These are phyloP conservation scores for Ameiurus melas DNA, from an alignment of 2,113 vertebrate genomes.

Conservation along the genomic window DNA sequence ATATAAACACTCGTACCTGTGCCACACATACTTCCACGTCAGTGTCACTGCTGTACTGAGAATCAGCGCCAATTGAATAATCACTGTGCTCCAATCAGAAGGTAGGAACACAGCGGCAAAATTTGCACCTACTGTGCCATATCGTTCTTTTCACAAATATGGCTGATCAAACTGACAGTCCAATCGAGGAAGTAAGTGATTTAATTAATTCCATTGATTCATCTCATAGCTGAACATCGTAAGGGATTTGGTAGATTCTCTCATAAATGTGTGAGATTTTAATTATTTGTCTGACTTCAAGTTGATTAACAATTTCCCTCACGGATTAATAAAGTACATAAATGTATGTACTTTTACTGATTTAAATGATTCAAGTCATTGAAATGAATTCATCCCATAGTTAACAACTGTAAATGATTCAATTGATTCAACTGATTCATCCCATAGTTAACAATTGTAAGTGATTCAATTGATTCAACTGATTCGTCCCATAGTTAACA, in stretches of 20 bases:
- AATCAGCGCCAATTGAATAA: not conserved
- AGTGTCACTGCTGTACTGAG: not conserved
- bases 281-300: not conserved
- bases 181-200: not conserved
- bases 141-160: not conserved
- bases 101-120: not conserved
- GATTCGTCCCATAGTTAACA: not conserved
- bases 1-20: not conserved
- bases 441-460: not conserved
- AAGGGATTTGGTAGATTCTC: not conserved
- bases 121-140: not conserved
- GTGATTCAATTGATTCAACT: not conserved
- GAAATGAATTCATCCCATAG: not conserved
- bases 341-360: not conserved
- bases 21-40: not conserved
- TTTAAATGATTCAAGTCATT: not conserved
- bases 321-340: not conserved
- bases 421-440: not conserved
- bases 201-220: not conserved
- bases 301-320: no score
- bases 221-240: not conserved
- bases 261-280: not conserved
- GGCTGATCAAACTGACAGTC: not conserved
- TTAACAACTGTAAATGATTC: not conserved
- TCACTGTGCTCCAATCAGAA: not conserved